These are phyloP conservation scores for Pseudochromis fuscus DNA, from an alignment of 2,797 vertebrate genomes.

Conservation along the genomic window DNA sequence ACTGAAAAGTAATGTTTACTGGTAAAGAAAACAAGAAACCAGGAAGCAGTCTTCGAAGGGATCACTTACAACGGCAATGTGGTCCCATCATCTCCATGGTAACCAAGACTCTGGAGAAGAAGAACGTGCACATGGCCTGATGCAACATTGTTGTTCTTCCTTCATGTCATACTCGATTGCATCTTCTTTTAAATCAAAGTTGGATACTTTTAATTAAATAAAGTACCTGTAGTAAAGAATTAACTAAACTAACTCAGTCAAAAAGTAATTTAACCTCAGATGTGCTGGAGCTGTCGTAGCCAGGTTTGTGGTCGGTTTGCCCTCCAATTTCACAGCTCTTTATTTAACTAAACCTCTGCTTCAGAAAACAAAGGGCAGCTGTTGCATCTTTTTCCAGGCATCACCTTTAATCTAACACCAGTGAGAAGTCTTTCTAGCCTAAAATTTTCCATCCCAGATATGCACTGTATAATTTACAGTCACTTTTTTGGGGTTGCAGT, in stretches of 20 bases:
- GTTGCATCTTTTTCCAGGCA: constrained; percentile 32
- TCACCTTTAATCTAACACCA: constrained; percentile 54
- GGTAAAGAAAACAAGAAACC: constrained; percentile 44
- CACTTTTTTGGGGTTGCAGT: constrained; percentile 22
- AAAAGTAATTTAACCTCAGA: constrained; percentile 24
- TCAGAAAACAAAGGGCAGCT: constrained; percentile 39
- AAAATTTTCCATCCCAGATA: constrained; percentile 32
- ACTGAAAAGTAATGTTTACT: constrained; percentile 41
- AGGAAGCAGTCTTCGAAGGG: constrained; percentile 28
- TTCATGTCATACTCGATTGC: background rate
- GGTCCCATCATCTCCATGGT: background rate
- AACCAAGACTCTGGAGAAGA: background rate
- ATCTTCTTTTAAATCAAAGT: no score
- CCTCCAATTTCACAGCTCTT: constrained; percentile 46
- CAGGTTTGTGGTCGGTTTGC: constrained; percentile 34
- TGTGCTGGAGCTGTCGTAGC: constrained; percentile 10
- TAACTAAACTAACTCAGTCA: constrained; percentile 26
- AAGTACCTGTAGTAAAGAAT: constrained; percentile 14
- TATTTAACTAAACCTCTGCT: constrained; percentile 47
- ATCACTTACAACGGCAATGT: constrained; percentile 1
- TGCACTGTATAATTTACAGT: constrained; percentile 45
- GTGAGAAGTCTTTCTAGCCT: constrained; percentile 36
- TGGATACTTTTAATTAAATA: background rate
- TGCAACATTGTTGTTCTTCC: background rate
- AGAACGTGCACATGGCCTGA: background rate